Conservation (phyloP, 2,113 vertebrate genomes). For the Petromus typicus region DNA sequence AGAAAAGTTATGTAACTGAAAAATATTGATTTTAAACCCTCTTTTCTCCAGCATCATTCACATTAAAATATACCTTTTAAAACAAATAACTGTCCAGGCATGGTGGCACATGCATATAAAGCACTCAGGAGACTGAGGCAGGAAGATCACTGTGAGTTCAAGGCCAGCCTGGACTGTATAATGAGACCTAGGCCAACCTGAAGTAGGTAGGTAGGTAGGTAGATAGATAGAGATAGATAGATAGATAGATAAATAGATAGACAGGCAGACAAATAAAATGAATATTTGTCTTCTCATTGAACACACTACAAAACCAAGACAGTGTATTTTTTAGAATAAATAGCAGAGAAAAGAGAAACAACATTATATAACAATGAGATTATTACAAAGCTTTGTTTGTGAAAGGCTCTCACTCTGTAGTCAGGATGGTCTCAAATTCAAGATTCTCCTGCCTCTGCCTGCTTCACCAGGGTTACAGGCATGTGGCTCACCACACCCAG, state of each 20-base stretch:
- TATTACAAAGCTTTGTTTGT: neutral
- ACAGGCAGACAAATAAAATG: no score
- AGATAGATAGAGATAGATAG: no score
- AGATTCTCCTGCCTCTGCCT: neutral
- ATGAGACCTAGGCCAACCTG: no score
- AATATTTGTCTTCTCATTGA: constrained; percentile 43
- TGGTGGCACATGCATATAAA: no score
- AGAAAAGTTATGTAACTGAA: neutral
- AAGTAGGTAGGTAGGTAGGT: no score
- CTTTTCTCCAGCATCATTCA: neutral
- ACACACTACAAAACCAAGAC: constrained; percentile 9
- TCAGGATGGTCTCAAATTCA: neutral
- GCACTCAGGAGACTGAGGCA: no score
- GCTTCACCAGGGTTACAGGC: neutral
- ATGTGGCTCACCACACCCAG: neutral
- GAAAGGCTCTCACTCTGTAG: neutral
- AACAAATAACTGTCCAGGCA: neutral
- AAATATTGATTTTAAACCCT: neutral
- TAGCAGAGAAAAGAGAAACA: neutral
- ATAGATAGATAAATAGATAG: no score
- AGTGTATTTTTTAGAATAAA: constrained; percentile 27
- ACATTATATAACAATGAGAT: constrained; percentile 55
- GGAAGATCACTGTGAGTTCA: no score
- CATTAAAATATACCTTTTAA: constrained; percentile 28
- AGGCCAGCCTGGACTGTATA: no score